Conservation (phyloP, 2,888 invertebrate genomes). For the Acrobasis consociella region DNA sequence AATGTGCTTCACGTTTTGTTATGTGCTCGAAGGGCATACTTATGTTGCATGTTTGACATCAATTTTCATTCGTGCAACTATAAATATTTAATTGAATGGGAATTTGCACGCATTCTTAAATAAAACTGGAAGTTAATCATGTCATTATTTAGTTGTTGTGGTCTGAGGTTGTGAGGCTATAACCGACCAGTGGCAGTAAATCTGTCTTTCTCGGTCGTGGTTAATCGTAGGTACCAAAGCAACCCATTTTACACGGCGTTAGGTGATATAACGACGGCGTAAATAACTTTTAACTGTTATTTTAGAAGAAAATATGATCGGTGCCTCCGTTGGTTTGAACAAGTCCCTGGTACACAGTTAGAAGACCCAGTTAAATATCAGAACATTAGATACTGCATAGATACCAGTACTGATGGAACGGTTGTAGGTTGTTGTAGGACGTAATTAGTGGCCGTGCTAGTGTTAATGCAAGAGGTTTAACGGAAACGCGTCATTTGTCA, state of each 20-base stretch:
- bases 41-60: slow-evolving; percentile 34
- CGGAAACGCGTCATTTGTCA: slow-evolving; percentile 7
- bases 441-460: slow-evolving; percentile 9
- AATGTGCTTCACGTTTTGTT: slow-evolving; percentile 49
- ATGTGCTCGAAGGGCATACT: slow-evolving; percentile 38
- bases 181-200: slow-evolving; percentile 27
- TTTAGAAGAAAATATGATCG: slow-evolving; percentile 30
- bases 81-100: slow-evolving; percentile 19
- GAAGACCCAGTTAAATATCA: slow-evolving; percentile 30
- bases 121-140: slow-evolving; percentile 22
- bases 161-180: slow-evolving; percentile 10
- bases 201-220: slow-evolving; percentile 23
- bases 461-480: slow-evolving; percentile 2
- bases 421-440: slow-evolving; percentile 14
- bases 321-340: slow-evolving; percentile 24
- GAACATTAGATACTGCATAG: slow-evolving; percentile 26
- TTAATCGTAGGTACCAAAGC: slow-evolving; percentile 26
- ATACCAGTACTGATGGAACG: slow-evolving; percentile 15
- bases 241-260: slow-evolving; percentile 32
- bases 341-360: slow-evolving; percentile 31
- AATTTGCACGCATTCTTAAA: slow-evolving; percentile 24
- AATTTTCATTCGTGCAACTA: slow-evolving; percentile 29
- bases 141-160: slow-evolving; percentile 24
- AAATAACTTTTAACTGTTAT: slow-evolving; percentile 35
- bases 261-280: slow-evolving; percentile 32